Conservation (phyloP, 1,140 invertebrate genomes). For the Linepithema humile region DNA sequence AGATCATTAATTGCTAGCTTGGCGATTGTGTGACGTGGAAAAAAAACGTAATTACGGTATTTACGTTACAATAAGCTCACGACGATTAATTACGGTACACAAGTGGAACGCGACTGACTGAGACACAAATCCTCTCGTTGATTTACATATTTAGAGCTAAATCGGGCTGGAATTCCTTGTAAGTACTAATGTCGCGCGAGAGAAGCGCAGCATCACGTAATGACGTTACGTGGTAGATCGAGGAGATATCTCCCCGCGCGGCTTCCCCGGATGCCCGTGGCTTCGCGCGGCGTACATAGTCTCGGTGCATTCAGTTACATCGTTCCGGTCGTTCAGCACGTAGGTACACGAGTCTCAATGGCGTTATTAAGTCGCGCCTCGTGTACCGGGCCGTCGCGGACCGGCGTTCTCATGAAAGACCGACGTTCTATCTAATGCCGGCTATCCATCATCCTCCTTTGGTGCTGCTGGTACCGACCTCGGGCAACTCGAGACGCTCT, state of each 20-base stretch:
- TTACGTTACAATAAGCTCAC: not conserved
- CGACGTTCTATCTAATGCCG: slow-evolving; percentile 80
- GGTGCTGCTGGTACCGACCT: slow-evolving; percentile 76
- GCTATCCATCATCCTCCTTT: slow-evolving; percentile 80
- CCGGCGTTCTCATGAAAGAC: slow-evolving; percentile 77
- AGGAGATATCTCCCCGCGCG: slow-evolving; percentile 31
- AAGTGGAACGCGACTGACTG: not conserved
- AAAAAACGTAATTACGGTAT: not conserved
- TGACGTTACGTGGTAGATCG: slow-evolving; percentile 44
- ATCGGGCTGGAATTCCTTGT: slow-evolving; percentile 19
- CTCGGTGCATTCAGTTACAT: slow-evolving; percentile 49
- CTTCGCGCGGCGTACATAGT: slow-evolving; percentile 31
- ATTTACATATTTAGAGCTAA: slow-evolving; percentile 41
- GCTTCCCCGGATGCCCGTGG: slow-evolving; percentile 30
- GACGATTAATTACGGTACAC: not conserved
- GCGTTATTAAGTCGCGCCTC: slow-evolving; percentile 81
- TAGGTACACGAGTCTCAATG: slow-evolving; percentile 71
- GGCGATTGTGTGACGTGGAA: too few relatives aligned
- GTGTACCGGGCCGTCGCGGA: slow-evolving; percentile 58
- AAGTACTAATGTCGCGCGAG: slow-evolving; percentile 23
- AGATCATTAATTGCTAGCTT: not conserved
- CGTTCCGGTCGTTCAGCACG: slow-evolving; percentile 42
- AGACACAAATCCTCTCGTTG: slow-evolving; percentile 12
- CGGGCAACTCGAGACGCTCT: slow-evolving; percentile 71
- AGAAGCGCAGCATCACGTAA: slow-evolving; percentile 33